Conservation (phyloP, 2,888 invertebrate species). For the Ypsolopha sequella region DNA sequence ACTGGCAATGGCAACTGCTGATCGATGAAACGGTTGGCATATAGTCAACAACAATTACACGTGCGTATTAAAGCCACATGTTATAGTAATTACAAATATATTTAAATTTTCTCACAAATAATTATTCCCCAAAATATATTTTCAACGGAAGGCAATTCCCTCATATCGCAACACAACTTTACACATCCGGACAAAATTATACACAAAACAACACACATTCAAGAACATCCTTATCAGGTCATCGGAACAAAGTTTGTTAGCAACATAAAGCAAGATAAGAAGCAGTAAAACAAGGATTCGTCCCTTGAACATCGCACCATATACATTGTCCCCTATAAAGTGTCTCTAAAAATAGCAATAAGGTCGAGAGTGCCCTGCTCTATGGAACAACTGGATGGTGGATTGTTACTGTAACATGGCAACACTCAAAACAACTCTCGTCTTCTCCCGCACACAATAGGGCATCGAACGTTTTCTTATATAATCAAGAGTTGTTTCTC, state of each 20-base stretch:
- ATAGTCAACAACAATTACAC: no score
- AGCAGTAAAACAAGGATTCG: slow-evolving; percentile 9
- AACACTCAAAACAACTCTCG: slow-evolving; percentile 36
- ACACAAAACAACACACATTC: slow-evolving; percentile 3
- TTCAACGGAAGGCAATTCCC: no score
- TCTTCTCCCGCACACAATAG: slow-evolving; percentile 35
- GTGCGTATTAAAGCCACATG: no score
- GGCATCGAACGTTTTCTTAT: slow-evolving; percentile 51
- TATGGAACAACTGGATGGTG: not conserved
- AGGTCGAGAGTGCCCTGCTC: slow-evolving; percentile 10
- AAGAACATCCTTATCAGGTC: slow-evolving; percentile 1
- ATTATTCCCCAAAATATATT: no score
- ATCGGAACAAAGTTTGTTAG: not conserved
- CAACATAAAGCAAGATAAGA: slow-evolving; percentile 4
- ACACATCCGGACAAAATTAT: not conserved
- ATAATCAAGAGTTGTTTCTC: slow-evolving; percentile 44
- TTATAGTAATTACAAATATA: no score
- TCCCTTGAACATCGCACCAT: no score
- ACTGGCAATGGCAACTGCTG: no score
- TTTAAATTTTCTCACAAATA: no score
- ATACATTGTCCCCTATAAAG: no score
- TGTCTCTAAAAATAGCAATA: no score
- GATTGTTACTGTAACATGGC: not conserved
- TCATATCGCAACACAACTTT: no score
- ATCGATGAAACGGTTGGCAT: no score